Base-by-base conservation (phyloP, 2,888 invertebrate species). In the Clitarchus hookeri region DNA sequence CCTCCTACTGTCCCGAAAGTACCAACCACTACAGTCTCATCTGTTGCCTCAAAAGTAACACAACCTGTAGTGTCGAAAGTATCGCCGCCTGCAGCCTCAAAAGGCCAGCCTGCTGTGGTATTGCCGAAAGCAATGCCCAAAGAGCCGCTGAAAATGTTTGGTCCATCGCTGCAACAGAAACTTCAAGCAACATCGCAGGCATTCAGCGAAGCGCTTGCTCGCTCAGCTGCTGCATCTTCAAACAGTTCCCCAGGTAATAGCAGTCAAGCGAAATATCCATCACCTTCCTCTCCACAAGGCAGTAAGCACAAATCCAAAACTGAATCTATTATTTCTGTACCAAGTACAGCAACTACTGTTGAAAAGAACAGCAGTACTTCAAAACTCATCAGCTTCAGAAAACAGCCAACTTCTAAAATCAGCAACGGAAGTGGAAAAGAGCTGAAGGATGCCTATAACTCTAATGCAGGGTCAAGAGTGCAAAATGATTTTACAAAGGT, bases 131-230 rank as follows among this genome's bases (percentile, higher is more conserved):
- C 36, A 26, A 16, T 65, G n/a, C 23, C 65, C n/a, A 84, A 77
- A 44, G 65, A n/a, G 12, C 25, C 65, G 4, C 19, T 16, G 23
- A 84, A 13, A 65, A 65, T 8, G 6, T 53, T 4, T 25, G 44
- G 78, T 78, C 85, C 85, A 53, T 85, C 85, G 11, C 77, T 85
- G 25, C 85, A 85, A 44, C 85, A 85, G 83, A 85, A 85, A 77
- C 84, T 85, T 13, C 85, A 85, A 44, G 85, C 85, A n/a, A 12
- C 65, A 11, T 85, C 85, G 23, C 85, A 85, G 44, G 85, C 85
- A 23, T 77, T 85, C 16, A 84, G 83, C 6, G 84, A 85, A 48
- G 83, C 85, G 26, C 26, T 84, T 23, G 48, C 83, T 44, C 27
- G 16, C 16, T 78, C 53, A 16, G 83, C 85, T 77, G 65, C 83